Evolutionary conservation across 2,888 invertebrate species (phyloP), one percentile per base, ranked within the genome.

Genomic region (Hypomecis punctinalis): DNA sequence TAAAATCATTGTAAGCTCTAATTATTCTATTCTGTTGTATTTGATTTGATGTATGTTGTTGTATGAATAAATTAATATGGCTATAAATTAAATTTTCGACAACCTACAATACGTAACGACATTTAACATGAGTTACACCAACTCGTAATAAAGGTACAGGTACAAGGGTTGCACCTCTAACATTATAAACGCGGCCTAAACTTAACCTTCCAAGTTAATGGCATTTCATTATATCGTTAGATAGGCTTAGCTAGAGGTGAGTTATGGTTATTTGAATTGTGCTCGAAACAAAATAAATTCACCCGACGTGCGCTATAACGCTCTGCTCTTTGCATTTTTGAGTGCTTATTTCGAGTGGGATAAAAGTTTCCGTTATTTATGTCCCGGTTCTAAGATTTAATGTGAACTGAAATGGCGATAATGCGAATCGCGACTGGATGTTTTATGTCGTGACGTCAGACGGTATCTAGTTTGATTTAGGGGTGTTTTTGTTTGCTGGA

Each of bases 241-340:
- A 89, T 91, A 91, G 91, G 92, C 91, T 91, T 89, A 91, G 85
- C 82, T 78, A 79, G 81, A 78, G 73, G 89, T 93, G 93, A 93
- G 80, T 93, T 92, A 93, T 93, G 93, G 93, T 93, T 93, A 93
- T 93, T 93, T 93, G 92, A 93, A 93, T 92, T 91, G 92, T 92
- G 83, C 88, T 61, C 61, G 91, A 92, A 92, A 92, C 93, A 92
- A 92, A 92, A 93, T 93, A 93, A 93, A 93, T 93, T 93, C 90
- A 90, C 85, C 86, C 90, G 90, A 93, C 93, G 93, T 93, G 93
- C 91, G 86, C 90, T 91, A 88, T 91, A 77, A 83, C 86, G 91
- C 90, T 91, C 89, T 91, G 91, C 92, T 91, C 91, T 92, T 92
- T 93, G 93, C 93, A 93, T 93, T 93, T 93, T 93, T 93, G 93